Evolutionary conservation across 2,113 vertebrate genomes (phyloP).

Genomic region (Nansenia antarctica): DNA sequence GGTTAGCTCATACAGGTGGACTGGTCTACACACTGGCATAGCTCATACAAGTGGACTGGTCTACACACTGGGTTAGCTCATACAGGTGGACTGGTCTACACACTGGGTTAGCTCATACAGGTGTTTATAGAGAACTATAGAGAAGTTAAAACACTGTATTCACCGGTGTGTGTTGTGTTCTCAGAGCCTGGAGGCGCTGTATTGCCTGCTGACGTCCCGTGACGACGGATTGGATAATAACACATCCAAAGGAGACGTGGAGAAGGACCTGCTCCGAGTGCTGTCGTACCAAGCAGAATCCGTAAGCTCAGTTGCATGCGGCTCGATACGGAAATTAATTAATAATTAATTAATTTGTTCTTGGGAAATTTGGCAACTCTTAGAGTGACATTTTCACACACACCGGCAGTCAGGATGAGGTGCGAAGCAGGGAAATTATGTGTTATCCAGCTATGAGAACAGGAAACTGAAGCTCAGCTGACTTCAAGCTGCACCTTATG

Average conservation of each 20-base stretch:
- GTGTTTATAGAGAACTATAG: no score
- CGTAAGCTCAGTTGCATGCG: slow-evolving; percentile 75
- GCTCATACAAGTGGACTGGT: no score
- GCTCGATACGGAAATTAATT: slow-evolving; percentile 55
- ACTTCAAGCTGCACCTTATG: slow-evolving; percentile 28
- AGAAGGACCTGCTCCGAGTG: slow-evolving; percentile 86
- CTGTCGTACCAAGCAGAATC: slow-evolving; percentile 90
- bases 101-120: no score
- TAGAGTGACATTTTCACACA: slow-evolving; percentile 65
- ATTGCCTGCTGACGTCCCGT: slow-evolving; percentile 70
- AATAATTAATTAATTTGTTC: slow-evolving; percentile 67
- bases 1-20: no score
- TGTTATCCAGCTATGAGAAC: no score
- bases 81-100: no score
- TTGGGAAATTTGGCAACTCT: slow-evolving; percentile 70
- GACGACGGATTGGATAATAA: slow-evolving; percentile 60
- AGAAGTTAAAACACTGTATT: background rate
- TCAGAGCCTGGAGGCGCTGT: slow-evolving; percentile 84
- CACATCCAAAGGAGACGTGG: slow-evolving; percentile 78
- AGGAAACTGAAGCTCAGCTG: slow-evolving; percentile 27
- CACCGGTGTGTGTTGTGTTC: background rate
- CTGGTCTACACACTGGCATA: no score
- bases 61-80: no score
- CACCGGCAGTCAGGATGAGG: no score
- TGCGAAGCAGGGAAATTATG: no score